Evolutionary conservation across 2,888 invertebrate genomes (phyloP).

Genomic region (Alloplasta piceator): DNA sequence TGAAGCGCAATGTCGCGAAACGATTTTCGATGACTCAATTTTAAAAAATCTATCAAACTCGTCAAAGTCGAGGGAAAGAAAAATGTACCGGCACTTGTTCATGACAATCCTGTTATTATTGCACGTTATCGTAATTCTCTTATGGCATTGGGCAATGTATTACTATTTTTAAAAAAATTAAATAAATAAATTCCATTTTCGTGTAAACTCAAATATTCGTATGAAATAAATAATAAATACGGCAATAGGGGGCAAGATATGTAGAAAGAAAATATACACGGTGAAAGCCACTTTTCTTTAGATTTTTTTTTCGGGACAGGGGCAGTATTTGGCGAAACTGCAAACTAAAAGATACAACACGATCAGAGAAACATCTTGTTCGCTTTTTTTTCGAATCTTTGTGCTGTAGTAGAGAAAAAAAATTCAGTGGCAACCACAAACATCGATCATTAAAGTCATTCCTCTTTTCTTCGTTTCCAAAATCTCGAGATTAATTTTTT

Average conservation of each 20-base stretch:
- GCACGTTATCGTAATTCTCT: slow-evolving; percentile 43
- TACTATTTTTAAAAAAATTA: slow-evolving; percentile 48
- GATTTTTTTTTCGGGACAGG: not conserved
- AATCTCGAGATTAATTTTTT: slow-evolving; percentile 44
- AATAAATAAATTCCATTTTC: too few species aligned
- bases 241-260: slow-evolving; percentile 50
- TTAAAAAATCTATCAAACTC: slow-evolving; percentile 10
- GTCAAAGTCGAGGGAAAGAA: slow-evolving; percentile 5
- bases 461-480: slow-evolving; percentile 29
- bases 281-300: slow-evolving; percentile 37
- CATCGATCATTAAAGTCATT: slow-evolving; percentile 53
- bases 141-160: slow-evolving; percentile 34
- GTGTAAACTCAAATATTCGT: slow-evolving; percentile 58
- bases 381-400: too few species aligned
- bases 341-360: slow-evolving; percentile 55
- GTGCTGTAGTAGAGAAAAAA: slow-evolving; percentile 56
- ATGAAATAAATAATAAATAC: slow-evolving; percentile 72
- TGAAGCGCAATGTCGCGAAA: not conserved
- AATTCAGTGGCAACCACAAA: slow-evolving; percentile 57
- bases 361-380: slow-evolving; percentile 57
- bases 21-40: slow-evolving; percentile 8
- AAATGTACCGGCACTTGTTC: slow-evolving; percentile 63
- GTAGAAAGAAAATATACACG: slow-evolving; percentile 64
- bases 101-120: slow-evolving; percentile 51
- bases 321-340: slow-evolving; percentile 42